Evolutionary conservation across 2,888 invertebrate genomes (phyloP), one percentile per base, ranked within the genome.

Genomic region (Orthonevra nobilis): DNA sequence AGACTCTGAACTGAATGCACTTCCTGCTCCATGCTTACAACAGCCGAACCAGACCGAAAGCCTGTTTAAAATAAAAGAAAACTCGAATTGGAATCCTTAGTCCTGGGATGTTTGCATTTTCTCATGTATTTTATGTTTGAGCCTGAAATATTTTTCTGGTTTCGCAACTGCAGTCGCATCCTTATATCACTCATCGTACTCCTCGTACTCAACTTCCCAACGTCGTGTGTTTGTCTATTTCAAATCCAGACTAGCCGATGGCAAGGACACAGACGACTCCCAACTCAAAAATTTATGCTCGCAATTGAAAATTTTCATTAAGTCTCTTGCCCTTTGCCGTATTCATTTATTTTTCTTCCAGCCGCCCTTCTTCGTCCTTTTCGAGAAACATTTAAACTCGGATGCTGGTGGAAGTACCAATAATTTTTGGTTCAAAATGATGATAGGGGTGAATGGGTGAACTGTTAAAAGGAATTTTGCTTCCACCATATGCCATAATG

Each of bases 401-500:
- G 61, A 46, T 36, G 48, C 63, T 70, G 14, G 15, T 63, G 52
- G 30, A 54, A 77, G 77, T 58, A 77, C 58, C 72, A 77, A 77
- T 77, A 77, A 77, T 77, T 72, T 77, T 64, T 40, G 58, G 17
- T 74, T 60, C 81, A 79, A 77, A 81, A 74, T 82, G 83, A 83
- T 81, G 83, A 83, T 83, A 82, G 82, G 77, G 83, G n/a, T 75
- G 42, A 5, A 28, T 20, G 15, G 12, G 61, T 44, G 46, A 19
- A 58, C 48, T 66, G 26, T 30, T 26, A 58, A 54, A 44, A 54
- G 72, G 58, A 52, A 77, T 58, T 77, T 34, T 54, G 64, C 66
- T 60, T 19, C 28, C 50, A n/a, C 56, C 77, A 77, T 77, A 66
- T 77, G 77, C 64, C 40, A 60, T 72, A 64, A 77, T 77, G 77